Evolutionary conservation across 2,888 invertebrate species (phyloP), one percentile per base, ranked within the genome.

Genomic region (Altica lythri): DNA sequence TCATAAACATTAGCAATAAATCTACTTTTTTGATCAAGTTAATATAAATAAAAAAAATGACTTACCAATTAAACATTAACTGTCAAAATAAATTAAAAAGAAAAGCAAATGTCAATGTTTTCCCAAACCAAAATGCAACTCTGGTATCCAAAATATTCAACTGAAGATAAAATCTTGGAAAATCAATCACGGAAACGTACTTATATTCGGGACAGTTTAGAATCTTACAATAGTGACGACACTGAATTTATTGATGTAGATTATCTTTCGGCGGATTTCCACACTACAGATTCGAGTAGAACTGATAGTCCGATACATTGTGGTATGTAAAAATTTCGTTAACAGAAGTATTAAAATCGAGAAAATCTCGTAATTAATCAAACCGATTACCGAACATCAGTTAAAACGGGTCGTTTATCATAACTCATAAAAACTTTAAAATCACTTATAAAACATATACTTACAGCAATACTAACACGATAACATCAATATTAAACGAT

Each of bases 111-210:
- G 40, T 40, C 40, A 29, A 56, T 56, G 56, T 47, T 34, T 16
- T 53, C 49, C 13, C 52, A 48, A 37, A 52, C 30, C n/a, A 56
- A 56, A 48, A 56, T 56, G 56, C 56, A 56, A 27, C 38, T 56
- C n/a, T 56, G 56, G 56, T 49, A 53, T 19, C 56, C 52, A 4
- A 52, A 53, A 32, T 30, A 40, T n/a, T 17, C 32, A 18, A 14
- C 44, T 2, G 38, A 50, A 2, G 9, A 8, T 5, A 9, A n/a
- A 16, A 16, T 37, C 19, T 38, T 10, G 16, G 25, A 32, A 4
- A 10, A n/a, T n/a, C 46, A 12, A 42, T 4, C n/a, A n/a, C n/a
- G 47, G n/a, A 47, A 18, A 12, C 27, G 38, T 29, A 10, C 34
- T 10, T 18, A 9, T 22, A 17, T 4, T 27, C 29, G 17, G 12